These are phyloP conservation scores for Caenorhabditis doughertyi DNA, from an alignment of 2,888 invertebrate genomes.

Conservation along the genomic window DNA sequence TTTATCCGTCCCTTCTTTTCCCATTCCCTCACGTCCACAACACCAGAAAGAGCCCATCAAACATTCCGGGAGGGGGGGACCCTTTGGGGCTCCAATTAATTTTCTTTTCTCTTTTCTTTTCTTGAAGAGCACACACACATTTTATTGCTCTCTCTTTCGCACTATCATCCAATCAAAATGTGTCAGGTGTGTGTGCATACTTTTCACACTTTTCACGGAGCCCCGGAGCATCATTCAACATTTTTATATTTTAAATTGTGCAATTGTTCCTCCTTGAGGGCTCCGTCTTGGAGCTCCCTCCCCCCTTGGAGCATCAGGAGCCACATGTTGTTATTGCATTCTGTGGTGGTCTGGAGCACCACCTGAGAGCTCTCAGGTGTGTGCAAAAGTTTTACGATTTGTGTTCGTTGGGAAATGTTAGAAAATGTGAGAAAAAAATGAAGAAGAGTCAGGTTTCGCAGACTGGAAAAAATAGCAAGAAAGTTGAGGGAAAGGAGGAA, in stretches of 20 bases:
- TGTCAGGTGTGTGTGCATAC: slow-evolving; percentile 9
- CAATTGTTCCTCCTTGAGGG: slow-evolving; percentile 4
- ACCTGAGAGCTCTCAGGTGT: slow-evolving; percentile 22
- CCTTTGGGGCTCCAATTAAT: slow-evolving; percentile 19
- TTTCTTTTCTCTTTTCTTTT: not conserved
- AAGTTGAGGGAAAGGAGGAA: too few relatives aligned
- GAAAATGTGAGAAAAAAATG: not conserved
- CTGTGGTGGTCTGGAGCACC: slow-evolving; percentile 22
- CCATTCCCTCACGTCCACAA: too few relatives aligned
- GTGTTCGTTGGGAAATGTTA: not conserved
- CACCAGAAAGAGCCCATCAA: slow-evolving; percentile 26
- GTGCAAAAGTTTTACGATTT: slow-evolving; percentile 17
- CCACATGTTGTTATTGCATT: slow-evolving; percentile 50
- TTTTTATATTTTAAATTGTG: slow-evolving; percentile 4
- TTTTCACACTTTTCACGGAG: slow-evolving; percentile 3
- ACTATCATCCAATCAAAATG: slow-evolving; percentile 15
- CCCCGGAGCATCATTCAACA: too few relatives aligned
- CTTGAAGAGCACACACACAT: not conserved
- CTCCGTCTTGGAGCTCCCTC: too few relatives aligned
- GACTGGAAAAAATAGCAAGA: not conserved
- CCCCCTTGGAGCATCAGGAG: not conserved
- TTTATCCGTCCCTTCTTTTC: too few relatives aligned
- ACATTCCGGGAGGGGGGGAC: slow-evolving; percentile 2
- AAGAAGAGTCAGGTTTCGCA: not conserved
- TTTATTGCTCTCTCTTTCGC: slow-evolving; percentile 11